Evolutionary conservation across 92 coral and sea anemone species (phyloP).

Genomic region (Porites lobata): DNA sequence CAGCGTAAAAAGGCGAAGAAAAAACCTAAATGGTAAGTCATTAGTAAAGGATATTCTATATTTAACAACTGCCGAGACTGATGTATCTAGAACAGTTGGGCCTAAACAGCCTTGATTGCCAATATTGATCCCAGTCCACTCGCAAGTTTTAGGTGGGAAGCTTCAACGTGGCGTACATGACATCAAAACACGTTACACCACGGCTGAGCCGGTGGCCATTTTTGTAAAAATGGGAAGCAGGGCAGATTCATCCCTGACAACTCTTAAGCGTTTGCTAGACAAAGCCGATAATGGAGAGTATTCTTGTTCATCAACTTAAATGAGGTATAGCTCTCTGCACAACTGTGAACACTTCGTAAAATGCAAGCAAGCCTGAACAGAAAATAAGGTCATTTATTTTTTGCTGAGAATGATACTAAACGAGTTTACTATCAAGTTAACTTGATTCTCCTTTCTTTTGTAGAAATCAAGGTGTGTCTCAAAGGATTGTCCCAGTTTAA

Average conservation of each 20-base stretch:
- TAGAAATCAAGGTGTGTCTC: conserved; percentile 7
- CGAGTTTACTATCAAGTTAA: conserved; percentile 6
- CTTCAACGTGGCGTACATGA: background rate
- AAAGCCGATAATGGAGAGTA: conserved; percentile 8
- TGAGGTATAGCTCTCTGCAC: conserved; percentile 17
- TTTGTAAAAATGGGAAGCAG: conserved; percentile 7
- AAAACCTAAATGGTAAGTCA: background rate
- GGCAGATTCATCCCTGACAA: background rate
- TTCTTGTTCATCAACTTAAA: conserved; percentile 7
- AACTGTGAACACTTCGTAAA: background rate
- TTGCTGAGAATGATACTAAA: background rate
- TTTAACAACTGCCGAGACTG: background rate
- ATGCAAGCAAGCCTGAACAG: background rate
- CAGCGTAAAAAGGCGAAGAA: too few relatives aligned
- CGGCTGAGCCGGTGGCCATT: conserved; percentile 3
- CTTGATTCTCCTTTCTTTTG: conserved; percentile 11
- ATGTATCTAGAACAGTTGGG: background rate
- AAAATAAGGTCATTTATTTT: conserved; percentile 1
- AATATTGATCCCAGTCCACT: conserved; percentile 3
- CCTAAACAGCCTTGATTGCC: background rate
- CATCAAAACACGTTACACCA: background rate
- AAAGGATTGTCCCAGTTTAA: too few relatives aligned
- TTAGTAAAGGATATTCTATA: background rate
- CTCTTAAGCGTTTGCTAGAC: background rate
- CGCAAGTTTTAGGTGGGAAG: conserved; percentile 2